Conservation (phyloP, 2,888 invertebrate species). For the Lithophane ornitopus region DNA sequence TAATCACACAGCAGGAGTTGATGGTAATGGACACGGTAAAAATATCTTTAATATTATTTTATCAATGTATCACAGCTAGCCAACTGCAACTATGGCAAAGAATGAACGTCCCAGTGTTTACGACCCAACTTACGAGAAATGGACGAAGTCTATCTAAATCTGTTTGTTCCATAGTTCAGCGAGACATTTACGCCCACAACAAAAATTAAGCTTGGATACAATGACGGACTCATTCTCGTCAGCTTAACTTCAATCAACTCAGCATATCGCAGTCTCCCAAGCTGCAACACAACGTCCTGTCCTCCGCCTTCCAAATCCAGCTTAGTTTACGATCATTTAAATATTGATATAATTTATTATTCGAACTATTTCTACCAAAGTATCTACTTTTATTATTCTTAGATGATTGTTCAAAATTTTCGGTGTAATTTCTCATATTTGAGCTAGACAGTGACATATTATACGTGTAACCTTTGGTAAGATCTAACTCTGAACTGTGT, state of each 20-base stretch:
- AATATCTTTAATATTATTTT: not conserved
- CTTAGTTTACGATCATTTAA: not conserved
- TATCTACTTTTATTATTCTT: not conserved
- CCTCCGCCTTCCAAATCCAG: too few species aligned
- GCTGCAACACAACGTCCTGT: too few species aligned
- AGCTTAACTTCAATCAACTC: not conserved
- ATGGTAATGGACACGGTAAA: not conserved
- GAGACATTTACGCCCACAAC: not conserved
- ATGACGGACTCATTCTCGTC: not conserved
- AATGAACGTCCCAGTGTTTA: slow-evolving; percentile 1
- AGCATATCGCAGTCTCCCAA: too few species aligned
- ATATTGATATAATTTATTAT: not conserved
- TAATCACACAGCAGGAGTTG: not conserved
- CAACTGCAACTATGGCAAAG: not conserved
- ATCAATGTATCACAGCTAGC: not conserved
- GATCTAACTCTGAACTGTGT: not conserved
- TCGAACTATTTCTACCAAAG: not conserved
- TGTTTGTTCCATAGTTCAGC: slow-evolving; percentile 4
- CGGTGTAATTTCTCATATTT: not conserved
- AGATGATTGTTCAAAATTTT: not conserved
- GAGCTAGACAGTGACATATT: not conserved
- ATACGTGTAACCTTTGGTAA: not conserved
- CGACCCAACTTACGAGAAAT: slow-evolving; percentile 6
- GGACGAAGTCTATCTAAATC: slow-evolving; percentile 15
- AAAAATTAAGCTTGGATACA: not conserved